Base-by-base conservation (phyloP, 2,113 vertebrate genomes). In the Scophthalmus maximus region DNA sequence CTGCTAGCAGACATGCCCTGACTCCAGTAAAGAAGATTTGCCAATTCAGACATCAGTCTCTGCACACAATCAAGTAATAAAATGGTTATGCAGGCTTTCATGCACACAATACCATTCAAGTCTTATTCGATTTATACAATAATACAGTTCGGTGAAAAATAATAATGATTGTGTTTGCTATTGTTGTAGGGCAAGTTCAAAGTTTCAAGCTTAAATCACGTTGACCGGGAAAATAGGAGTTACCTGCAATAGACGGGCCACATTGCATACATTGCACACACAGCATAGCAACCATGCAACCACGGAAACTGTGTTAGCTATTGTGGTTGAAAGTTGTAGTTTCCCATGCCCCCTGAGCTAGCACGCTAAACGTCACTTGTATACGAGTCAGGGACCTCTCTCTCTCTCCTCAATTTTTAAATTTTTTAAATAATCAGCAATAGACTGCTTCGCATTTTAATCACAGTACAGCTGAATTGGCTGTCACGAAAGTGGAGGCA, bases 21-120 rank as follows among this genome's bases (percentile, higher is more conserved):
- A 91, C 94, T 95, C 92, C 85, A 93, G 44, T 91, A 95, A 89
- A 94, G 88, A 78, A 84, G 74, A 94, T 95, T 92, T 96, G 94
- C 93, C 93, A 94, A 93, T 88, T 94, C 91, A 95, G 94, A 95
- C 91, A 93, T 83, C 57, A 87, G 84, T 91, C 90, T 95, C 93
- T 91, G 90, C 90, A 90, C 89, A 94, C 92, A 90, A 94, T 86
- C 36, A 88, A 87, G 92, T 94, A 95, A 96, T 94, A 88, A 95
- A 95, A 76, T 42, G 15, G 32, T 75, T 60, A 52, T 55, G 20
- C 61, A 53, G n/a, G 65, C 93, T 94, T 92, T 94, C 89, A 92
- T 76, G 22, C 84, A 85, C 80, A 87, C 79, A 62, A 46, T 58
- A 62, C 44, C 76, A 75, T 90, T 87, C 68, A 49, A 49, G 44